Evolutionary conservation across 2,113 vertebrate genomes (phyloP).

Genomic region (Rhinolophus ferrumequinum): DNA sequence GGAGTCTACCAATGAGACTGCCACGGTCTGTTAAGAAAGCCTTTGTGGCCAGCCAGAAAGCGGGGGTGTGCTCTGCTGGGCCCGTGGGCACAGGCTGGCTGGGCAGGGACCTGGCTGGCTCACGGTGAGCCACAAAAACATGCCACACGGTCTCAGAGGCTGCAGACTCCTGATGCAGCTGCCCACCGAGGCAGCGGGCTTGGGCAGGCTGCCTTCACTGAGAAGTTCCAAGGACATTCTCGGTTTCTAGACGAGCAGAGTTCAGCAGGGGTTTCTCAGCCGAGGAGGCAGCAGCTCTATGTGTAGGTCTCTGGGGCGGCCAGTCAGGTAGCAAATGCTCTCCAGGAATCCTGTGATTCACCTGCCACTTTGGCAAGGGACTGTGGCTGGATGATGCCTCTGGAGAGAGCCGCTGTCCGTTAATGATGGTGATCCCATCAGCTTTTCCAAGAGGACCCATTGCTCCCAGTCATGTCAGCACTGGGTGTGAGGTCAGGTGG

Average conservation of each 20-base stretch:
- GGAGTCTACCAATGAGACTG: slow-evolving; percentile 82
- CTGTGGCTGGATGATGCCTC: background rate
- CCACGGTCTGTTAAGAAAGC: slow-evolving; percentile 79
- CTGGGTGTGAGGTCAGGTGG: background rate
- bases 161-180: background rate
- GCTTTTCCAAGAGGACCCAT: background rate
- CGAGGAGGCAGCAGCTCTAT: background rate
- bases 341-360: background rate
- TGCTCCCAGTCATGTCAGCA: background rate
- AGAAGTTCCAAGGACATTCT: slow-evolving; percentile 44
- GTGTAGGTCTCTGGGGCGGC: background rate
- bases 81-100: background rate
- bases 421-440: background rate
- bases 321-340: background rate
- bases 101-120: background rate
- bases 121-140: background rate
- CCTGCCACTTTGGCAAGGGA: background rate
- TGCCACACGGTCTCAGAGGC: background rate
- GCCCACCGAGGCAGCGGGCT: background rate
- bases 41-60: slow-evolving; percentile 65
- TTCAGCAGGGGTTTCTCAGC: background rate
- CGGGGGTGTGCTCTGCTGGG: background rate
- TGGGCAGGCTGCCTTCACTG: background rate
- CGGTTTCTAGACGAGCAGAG: background rate
- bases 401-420: background rate